Percentiles rank a stretch among this genome's conserved stretches.
Evolutionary conservation across 2,113 vertebrate genomes (phyloP).

Genomic region (Mesoclemmys tuberculata): DNA sequence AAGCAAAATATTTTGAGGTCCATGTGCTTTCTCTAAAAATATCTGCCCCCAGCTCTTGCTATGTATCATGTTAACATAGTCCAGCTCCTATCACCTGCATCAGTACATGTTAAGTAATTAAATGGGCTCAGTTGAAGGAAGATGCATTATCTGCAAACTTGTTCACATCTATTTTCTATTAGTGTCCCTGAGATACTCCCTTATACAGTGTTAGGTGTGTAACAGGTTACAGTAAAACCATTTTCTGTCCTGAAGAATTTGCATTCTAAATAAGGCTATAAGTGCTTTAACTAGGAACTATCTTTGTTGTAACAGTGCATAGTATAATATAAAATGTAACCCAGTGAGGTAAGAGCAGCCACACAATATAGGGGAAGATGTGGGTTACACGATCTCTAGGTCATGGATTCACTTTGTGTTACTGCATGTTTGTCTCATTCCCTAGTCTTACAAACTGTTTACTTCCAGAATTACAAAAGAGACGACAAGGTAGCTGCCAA

Average conservation of each 20-base stretch:
- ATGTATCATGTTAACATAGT: rapidly evolving
- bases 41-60: neutral
- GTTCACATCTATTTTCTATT: neutral
- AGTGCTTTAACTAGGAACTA: neutral
- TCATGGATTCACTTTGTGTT: neutral
- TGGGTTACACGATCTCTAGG: neutral
- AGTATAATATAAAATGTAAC: neutral
- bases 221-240: neutral
- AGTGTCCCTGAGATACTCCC: neutral
- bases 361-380: neutral
- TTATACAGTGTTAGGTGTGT: neutral
- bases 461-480: neutral
- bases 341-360: neutral
- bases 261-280: neutral
- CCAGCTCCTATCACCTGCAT: neutral
- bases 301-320: neutral
- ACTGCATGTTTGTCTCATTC: neutral
- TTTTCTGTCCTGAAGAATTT: neutral
- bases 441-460: neutral
- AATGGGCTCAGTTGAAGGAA: neutral
- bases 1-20: neutral
- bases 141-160: neutral
- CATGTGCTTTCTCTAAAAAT: neutral
- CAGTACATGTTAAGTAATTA: neutral
- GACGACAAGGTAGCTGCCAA: neutral